Evolutionary conservation across 2,888 invertebrate species (phyloP).

Genomic region (Drosophila testacea): DNA sequence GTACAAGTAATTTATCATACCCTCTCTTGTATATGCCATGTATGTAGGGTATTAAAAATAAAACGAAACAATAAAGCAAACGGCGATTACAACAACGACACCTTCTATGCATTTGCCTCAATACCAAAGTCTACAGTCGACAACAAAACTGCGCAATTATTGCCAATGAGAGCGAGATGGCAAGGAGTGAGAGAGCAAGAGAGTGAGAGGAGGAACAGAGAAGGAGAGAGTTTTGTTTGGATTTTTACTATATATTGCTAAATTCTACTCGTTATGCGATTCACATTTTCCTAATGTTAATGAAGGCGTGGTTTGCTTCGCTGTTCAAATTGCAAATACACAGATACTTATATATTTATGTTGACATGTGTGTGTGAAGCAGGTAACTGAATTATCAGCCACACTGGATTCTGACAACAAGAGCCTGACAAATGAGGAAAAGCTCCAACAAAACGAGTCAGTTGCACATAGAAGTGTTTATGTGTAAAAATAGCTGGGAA

Average conservation of each 20-base stretch:
- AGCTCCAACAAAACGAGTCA: conserved; percentile 30
- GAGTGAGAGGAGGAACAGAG: background rate
- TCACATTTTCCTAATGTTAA: conserved; percentile 53
- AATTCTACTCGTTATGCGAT: conserved; percentile 57
- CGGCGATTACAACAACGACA: conserved; percentile 69
- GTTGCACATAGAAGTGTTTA: conserved; percentile 19
- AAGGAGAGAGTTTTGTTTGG: conserved; percentile 28
- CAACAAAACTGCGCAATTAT: conserved; percentile 72
- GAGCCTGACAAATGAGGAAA: conserved; percentile 54
- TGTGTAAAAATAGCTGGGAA: conserved; percentile 50
- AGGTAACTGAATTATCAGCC: conserved; percentile 51
- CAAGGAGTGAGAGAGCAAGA: conserved; percentile 1
- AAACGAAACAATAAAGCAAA: conserved; percentile 60
- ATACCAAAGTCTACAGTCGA: conserved; percentile 45
- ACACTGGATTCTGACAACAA: conserved; percentile 41
- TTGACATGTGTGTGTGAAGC: conserved; percentile 7
- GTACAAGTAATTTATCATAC: conserved; percentile 1
- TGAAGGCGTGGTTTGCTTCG: conserved; percentile 23
- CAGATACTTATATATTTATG: background rate
- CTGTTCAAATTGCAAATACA: conserved; percentile 14
- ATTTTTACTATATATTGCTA: conserved; percentile 28
- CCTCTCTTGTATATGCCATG: background rate
- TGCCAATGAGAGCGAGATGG: conserved; percentile 35
- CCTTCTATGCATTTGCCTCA: conserved; percentile 60
- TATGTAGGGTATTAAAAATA: conserved; percentile 39